A percentile compares a stretch with the other conserved stretches of the same genome.
These are phyloP conservation scores for Rhopalosiphum nymphaeae DNA, from an alignment of 2,888 invertebrate species.

Conservation along the genomic window DNA sequence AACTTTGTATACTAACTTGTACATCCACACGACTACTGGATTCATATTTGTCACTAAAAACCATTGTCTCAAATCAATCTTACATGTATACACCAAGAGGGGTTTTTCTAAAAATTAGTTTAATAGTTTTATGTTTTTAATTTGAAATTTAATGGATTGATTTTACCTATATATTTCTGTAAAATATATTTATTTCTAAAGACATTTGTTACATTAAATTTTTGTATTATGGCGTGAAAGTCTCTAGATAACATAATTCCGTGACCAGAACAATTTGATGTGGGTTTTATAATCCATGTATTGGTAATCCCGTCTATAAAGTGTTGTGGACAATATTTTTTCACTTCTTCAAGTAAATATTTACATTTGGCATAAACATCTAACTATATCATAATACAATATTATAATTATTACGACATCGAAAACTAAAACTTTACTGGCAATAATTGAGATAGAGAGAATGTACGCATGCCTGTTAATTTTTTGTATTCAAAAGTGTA, in stretches of 20 bases:
- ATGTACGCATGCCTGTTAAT: neutral
- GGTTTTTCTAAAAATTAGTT: conserved; percentile 72
- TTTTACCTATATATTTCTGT: conserved; percentile 74
- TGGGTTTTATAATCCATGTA: conserved; percentile 75
- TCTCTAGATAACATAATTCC: conserved; percentile 73
- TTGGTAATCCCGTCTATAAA: conserved; percentile 72
- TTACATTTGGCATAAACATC: conserved; percentile 68
- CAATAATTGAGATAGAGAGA: neutral
- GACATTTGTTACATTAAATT: conserved; percentile 66
- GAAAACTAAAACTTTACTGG: neutral
- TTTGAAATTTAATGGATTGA: neutral
- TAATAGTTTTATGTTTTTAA: neutral
- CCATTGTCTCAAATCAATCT: conserved; percentile 76
- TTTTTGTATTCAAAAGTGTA: neutral
- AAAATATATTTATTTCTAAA: conserved; percentile 70
- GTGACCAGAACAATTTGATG: conserved; percentile 73
- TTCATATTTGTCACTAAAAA: conserved; percentile 75
- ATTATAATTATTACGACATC: neutral
- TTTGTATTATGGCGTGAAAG: conserved; percentile 71
- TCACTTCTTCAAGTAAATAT: conserved; percentile 67
- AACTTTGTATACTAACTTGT: conserved; percentile 70
- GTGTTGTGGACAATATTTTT: conserved; percentile 68
- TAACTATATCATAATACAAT: conserved; percentile 63
- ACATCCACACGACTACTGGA: conserved; percentile 75
- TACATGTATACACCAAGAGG: conserved; percentile 73